Percentiles rank a stretch among this genome's conserved stretches.
phyloP scores from a whole-genome alignment of 2,888 invertebrate species.

The Rhagonycha lutea region DNA sequence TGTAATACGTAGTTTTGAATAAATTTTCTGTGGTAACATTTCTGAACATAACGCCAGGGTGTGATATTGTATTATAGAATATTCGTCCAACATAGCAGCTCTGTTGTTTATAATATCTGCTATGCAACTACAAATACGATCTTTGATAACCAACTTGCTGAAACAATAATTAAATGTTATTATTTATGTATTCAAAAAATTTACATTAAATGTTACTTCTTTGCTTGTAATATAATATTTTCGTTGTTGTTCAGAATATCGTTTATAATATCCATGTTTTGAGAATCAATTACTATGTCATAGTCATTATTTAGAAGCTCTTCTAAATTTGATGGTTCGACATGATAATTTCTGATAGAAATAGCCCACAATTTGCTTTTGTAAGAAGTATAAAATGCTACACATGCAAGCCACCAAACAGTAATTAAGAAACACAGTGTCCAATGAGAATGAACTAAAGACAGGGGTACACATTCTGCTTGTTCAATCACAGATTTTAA shows the following conservation, averaged over 20 bases:
- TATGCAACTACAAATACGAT: conserved; percentile 25
- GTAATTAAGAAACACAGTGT: conserved; percentile 25
- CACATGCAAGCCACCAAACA: conserved; percentile 32
- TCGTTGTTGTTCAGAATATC: conserved; percentile 20
- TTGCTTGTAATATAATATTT: conserved; percentile 18
- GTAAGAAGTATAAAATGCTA: conserved; percentile 36
- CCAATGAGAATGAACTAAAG: not conserved
- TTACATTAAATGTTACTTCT: conserved; percentile 13
- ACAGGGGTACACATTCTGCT: conserved; percentile 9
- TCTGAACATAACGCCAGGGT: conserved; percentile 14
- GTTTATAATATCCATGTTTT: conserved; percentile 6
- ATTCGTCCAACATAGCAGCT: conserved; percentile 34
- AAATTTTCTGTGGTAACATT: conserved; percentile 1
- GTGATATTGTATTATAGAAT: conserved; percentile 31
- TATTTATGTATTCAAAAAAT: not conserved
- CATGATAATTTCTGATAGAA: conserved; percentile 32
- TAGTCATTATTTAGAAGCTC: conserved; percentile 33
- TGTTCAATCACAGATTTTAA: conserved; percentile 34
- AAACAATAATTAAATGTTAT: not conserved
- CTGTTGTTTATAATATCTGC: conserved; percentile 24
- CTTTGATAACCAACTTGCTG: conserved; percentile 5
- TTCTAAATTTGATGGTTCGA: conserved; percentile 32
- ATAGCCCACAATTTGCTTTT: conserved; percentile 39
- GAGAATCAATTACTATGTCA: conserved; percentile 28
- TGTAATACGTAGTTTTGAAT: conserved; percentile 31